phyloP scores from a whole-genome alignment of 2,113 vertebrate genomes.

The Centropristis striata region DNA sequence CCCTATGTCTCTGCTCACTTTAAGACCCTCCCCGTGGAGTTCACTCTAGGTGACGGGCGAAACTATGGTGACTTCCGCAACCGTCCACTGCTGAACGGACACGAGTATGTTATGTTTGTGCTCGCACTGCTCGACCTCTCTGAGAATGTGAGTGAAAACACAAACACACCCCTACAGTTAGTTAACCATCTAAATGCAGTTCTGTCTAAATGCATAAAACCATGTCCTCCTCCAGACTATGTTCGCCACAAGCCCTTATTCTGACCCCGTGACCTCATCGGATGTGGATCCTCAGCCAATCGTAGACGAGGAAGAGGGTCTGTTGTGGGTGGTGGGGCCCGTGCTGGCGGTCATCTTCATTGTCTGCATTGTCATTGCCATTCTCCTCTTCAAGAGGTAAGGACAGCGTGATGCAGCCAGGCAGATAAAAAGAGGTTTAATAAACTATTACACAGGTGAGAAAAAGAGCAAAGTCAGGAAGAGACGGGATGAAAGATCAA shows the following conservation, averaged over 20 bases:
- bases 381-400: constrained; percentile 99
- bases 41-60: constrained; percentile 95
- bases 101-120: constrained; percentile 98
- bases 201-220: constrained; percentile 9
- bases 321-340: constrained; percentile 98
- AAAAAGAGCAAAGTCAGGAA: neutral
- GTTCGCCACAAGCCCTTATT: constrained; percentile 97
- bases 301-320: constrained; percentile 97
- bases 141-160: constrained; percentile 91
- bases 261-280: constrained; percentile 95
- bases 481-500: neutral
- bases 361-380: constrained; percentile 99
- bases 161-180: neutral
- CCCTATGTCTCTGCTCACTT: constrained; percentile 96
- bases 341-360: constrained; percentile 99
- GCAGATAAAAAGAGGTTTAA: neutral
- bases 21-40: constrained; percentile 95
- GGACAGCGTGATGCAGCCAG: constrained; percentile 16
- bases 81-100: constrained; percentile 93
- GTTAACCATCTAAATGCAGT: neutral
- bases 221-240: constrained; percentile 88
- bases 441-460: neutral
- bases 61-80: constrained; percentile 96
- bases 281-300: constrained; percentile 97
- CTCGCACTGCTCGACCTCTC: constrained; percentile 95